phyloP scores from a whole-genome alignment of 2,113 vertebrate species.

The Chloroceryle aenea region DNA sequence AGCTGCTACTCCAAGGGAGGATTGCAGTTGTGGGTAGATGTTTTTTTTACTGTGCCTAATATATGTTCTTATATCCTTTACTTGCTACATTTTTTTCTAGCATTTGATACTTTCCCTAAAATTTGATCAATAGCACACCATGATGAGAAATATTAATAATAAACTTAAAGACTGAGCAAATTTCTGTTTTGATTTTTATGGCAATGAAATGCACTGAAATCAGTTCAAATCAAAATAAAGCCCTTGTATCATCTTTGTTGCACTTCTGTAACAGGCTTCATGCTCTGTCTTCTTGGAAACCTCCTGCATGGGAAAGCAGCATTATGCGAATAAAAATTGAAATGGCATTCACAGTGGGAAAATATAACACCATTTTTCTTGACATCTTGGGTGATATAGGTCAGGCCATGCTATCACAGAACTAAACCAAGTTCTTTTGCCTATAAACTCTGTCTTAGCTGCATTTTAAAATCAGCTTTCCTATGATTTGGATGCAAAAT shows the following conservation, averaged over 20 bases:
- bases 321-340: constrained; percentile 18
- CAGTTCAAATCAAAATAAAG: neutral
- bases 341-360: neutral
- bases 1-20: neutral
- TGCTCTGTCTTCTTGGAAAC: constrained; percentile 3
- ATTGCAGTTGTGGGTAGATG: neutral
- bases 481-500: neutral
- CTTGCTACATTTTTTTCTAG: neutral
- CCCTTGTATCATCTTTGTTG: neutral
- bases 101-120: neutral
- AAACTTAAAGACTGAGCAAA: neutral
- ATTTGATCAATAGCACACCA: neutral
- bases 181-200: neutral
- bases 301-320: neutral
- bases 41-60: neutral
- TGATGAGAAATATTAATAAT: neutral
- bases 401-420: neutral
- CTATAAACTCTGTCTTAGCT: neutral
- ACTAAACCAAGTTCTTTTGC: neutral
- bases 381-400: neutral
- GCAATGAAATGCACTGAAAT: neutral
- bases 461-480: neutral
- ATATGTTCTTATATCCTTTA: neutral
- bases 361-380: neutral
- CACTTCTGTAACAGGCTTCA: neutral